Base-by-base conservation (phyloP, 2,888 invertebrate species). In the Nebria salina region DNA sequence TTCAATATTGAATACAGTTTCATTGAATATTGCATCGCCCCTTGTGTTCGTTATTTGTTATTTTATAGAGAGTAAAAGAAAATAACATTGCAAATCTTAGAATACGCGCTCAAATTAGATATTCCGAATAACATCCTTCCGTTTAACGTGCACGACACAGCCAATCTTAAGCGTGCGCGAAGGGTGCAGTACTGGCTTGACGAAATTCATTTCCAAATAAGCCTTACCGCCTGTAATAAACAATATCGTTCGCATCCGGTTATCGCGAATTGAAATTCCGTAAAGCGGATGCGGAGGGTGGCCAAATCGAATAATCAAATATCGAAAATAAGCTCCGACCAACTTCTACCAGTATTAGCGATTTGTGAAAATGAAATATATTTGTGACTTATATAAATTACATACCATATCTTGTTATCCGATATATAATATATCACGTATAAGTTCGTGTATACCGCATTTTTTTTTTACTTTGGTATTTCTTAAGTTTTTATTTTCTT, bases 361-460 rank as follows among this genome's bases (percentile, higher is more conserved):
- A 34, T 70, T 11, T 70, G 70, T 70, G 26, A 68, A 25, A 74
- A 65, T 26, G 79, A 73, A 73, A 78, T 79, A 65, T 79, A 79
- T 79, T 79, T 79, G 79, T 79, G 74, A 79, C 79, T 79, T 79
- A 74, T 79, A 79, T 79, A 79, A 79, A 79, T 79, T 74, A 73
- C 73, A 78, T 20, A 73, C 73, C 78, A 78, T 73, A 78, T 78
- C 78, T 65, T 72, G 72, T 41, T 72, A 72, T 78, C 73, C 78
- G 72, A 73, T 78, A 79, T 79, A 74, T 74, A 79, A 79, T 79
- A 79, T 73, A 79, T 79, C 79, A 79, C 74, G 70, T 26, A 42
- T 26, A 9, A 64, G 65, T 41, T 78, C 72, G 73, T 65, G 65
- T 54, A 54, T 54, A 54, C 6, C 74, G 20, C 74, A 73, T 78